A percentile compares a stretch with the other conserved stretches of the same genome.
These are phyloP conservation scores for Trididemnum nubilum DNA, from an alignment of 23 tunicate genomes.

Conservation along the genomic window DNA sequence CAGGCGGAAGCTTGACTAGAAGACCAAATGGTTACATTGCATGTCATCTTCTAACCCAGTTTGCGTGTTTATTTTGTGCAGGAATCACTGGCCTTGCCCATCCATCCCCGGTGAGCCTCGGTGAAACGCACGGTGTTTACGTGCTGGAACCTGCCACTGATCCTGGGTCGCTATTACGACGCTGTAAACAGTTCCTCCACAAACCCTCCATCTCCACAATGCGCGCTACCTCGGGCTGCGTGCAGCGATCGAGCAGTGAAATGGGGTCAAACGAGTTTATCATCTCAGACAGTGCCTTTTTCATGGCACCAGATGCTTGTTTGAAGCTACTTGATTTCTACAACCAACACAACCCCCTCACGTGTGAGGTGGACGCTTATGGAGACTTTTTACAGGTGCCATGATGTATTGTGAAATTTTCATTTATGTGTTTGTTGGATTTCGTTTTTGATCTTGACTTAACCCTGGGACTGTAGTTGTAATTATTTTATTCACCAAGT, in stretches of 20 bases:
- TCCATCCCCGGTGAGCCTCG: constrained; percentile 59
- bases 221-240: constrained; percentile 46
- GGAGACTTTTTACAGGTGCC: constrained; percentile 88
- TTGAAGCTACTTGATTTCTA: constrained; percentile 45
- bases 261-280: constrained; percentile 37
- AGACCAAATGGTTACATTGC: too few relatives aligned
- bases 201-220: constrained; percentile 70
- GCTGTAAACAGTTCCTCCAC: constrained; percentile 73
- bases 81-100: constrained; percentile 83
- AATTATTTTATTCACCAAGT: too few relatives aligned
- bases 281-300: constrained; percentile 78
- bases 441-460: too few relatives aligned
- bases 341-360: constrained; percentile 51
- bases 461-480: too few relatives aligned
- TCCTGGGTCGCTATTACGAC: not conserved
- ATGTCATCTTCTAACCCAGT: too few relatives aligned
- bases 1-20: too few relatives aligned
- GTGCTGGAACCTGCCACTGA: constrained; percentile 39
- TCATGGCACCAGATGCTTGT: constrained; percentile 58
- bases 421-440: too few relatives aligned
- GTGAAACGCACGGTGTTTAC: constrained; percentile 85
- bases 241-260: not conserved
- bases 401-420: too few relatives aligned
- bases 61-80: too few relatives aligned
- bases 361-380: constrained; percentile 92